These are phyloP conservation scores for Tapirus indicus DNA, from an alignment of 2,797 vertebrate genomes.

Conservation along the genomic window DNA sequence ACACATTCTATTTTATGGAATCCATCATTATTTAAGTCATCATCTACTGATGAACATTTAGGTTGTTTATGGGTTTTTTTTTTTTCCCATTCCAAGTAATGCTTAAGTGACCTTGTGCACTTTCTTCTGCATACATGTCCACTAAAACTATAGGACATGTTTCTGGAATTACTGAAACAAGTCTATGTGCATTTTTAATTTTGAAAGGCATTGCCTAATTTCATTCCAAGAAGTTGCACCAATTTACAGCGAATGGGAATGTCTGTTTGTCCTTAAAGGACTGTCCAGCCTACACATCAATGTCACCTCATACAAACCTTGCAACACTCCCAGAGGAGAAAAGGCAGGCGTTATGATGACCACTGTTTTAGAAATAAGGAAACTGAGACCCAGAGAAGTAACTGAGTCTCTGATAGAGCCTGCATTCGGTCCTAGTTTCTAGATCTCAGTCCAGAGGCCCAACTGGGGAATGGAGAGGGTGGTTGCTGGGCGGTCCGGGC, in stretches of 20 bases:
- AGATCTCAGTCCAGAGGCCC: neutral
- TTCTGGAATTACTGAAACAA: conserved; percentile 53
- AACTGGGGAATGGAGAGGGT: neutral
- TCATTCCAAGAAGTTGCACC: conserved; percentile 26
- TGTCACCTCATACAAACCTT: neutral
- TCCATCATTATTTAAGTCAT: neutral
- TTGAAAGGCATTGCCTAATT: neutral
- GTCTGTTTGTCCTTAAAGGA: neutral
- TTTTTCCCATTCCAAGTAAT: neutral
- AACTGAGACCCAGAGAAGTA: neutral
- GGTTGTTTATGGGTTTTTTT: neutral
- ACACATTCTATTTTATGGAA: neutral
- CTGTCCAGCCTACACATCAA: neutral
- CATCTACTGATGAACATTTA: neutral
- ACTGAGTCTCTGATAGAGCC: no score
- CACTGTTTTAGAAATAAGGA: neutral
- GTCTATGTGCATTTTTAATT: neutral
- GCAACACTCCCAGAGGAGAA: neutral
- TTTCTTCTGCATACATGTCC: neutral
- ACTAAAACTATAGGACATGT: neutral
- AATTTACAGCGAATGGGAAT: neutral
- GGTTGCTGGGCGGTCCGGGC: neutral
- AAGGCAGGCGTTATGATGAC: neutral
- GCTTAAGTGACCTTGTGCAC: neutral
- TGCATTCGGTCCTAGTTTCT: neutral